Conservation (phyloP, 2,888 invertebrate genomes). For the Leptinotarsa tumamoca region DNA sequence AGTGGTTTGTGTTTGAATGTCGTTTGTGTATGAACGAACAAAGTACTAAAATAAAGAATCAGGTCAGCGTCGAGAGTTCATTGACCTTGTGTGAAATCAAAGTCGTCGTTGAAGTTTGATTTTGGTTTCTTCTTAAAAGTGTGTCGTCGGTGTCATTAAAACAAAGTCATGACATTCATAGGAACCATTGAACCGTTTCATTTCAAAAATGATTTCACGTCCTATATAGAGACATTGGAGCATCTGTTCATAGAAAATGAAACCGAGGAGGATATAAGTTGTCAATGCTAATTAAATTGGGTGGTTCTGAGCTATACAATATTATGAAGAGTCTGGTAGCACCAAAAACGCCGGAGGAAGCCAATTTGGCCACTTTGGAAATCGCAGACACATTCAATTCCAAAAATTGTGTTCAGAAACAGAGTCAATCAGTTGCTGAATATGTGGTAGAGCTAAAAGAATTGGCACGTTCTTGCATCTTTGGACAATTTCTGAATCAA, state of each 20-base stretch:
- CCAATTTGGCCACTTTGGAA: background rate
- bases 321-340: background rate
- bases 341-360: no score
- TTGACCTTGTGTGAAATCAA: slow-evolving; percentile 8
- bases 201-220: slow-evolving; percentile 1
- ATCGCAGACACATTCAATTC: slow-evolving; percentile 25
- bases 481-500: slow-evolving; percentile 13
- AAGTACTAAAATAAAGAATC: background rate
- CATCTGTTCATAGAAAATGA: slow-evolving; percentile 4
- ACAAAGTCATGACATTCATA: slow-evolving; percentile 6
- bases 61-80: slow-evolving; percentile 1
- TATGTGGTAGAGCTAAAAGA: slow-evolving; percentile 12
- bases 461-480: slow-evolving; percentile 21
- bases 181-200: slow-evolving; percentile 15
- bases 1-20: no score
- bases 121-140: background rate
- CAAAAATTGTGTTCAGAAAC: slow-evolving; percentile 2
- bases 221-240: slow-evolving; percentile 12
- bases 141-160: background rate
- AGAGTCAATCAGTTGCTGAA: slow-evolving; percentile 16
- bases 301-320: slow-evolving; percentile 3
- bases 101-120: background rate
- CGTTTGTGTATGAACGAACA: background rate
- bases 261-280: slow-evolving; percentile 2
- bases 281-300: slow-evolving; percentile 17